Conservation (phyloP, 2,888 invertebrate genomes). For the Ligdia adustata region DNA sequence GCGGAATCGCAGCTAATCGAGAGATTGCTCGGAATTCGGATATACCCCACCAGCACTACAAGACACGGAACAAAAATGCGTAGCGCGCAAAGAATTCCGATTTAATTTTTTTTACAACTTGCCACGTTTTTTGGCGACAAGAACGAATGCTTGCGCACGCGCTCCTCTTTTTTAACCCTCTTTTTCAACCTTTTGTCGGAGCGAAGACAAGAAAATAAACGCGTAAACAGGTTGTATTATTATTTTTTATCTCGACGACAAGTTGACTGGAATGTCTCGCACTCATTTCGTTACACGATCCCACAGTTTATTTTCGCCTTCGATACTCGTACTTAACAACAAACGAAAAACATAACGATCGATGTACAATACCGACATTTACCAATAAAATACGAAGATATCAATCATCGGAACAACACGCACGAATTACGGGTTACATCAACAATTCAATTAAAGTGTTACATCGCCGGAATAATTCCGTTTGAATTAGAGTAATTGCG, state of each 20-base stretch:
- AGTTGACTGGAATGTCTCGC: slow-evolving; percentile 48
- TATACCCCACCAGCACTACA: slow-evolving; percentile 36
- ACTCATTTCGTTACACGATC: slow-evolving; percentile 32
- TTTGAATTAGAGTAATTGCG: slow-evolving; percentile 79
- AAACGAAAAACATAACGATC: slow-evolving; percentile 27
- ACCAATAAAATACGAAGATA: slow-evolving; percentile 50
- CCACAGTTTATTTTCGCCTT: slow-evolving; percentile 34
- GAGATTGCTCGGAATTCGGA: slow-evolving; percentile 46
- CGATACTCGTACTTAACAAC: slow-evolving; percentile 7
- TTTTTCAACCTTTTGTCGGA: slow-evolving; percentile 50
- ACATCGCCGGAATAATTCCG: slow-evolving; percentile 69
- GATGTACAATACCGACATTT: slow-evolving; percentile 44
- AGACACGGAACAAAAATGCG: slow-evolving; percentile 57
- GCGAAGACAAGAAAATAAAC: slow-evolving; percentile 49
- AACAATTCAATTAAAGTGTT: slow-evolving; percentile 79
- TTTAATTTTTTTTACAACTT: slow-evolving; percentile 51
- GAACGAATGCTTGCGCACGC: slow-evolving; percentile 74
- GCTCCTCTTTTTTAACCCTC: slow-evolving; percentile 50
- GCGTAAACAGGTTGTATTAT: slow-evolving; percentile 68
- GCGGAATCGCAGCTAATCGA: slow-evolving; percentile 56
- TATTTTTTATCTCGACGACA: slow-evolving; percentile 50
- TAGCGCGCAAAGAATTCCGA: slow-evolving; percentile 63
- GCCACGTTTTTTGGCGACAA: slow-evolving; percentile 74
- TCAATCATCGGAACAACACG: slow-evolving; percentile 54
- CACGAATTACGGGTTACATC: slow-evolving; percentile 57